Evolutionary conservation across 2,888 invertebrate genomes (phyloP), one percentile per base, ranked within the genome.

Genomic region (Amphipoea lucens): DNA sequence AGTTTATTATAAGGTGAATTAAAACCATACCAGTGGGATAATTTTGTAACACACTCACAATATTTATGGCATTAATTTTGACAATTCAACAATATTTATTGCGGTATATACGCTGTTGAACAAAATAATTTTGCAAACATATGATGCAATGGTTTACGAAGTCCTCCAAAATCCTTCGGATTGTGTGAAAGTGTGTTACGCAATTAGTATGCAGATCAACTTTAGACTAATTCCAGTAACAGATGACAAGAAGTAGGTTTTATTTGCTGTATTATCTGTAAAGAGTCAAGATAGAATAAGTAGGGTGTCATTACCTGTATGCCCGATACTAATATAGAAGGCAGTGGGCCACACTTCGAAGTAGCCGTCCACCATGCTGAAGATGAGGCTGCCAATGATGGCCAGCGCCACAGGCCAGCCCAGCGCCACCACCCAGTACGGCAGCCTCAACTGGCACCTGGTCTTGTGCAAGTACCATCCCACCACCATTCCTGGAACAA

Each of bases 321-420:
- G 98, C 36, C 98, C 98, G 60, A 98, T 93, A 89, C 98, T 98
- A 92, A 98, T 98, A 94, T 98, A 98, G 93, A 98, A 97, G 1
- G 98, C 98, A 5, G 98, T 98, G 7, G 97, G 97, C 92, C 98
- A 97, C 12, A 97, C 95, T 82, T 97, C 97, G 74, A 98, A 96
- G 91, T 97, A 97, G 45, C 98, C 97, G 86, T 97, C 96, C 90
- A 98, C 98, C 92, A 98, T 97, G 66, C 98, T 98, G 93, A 98
- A 98, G 84, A 98, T 97, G 71, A 98, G 97, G 85, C 97, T 96
- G 45, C 96, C 95, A 80, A 98, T 95, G 83, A 98, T 97, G n/a
- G 95, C 96, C 20, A 98, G 87, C 0, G 98, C 97, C 62, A 95
- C 87, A 0, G 97, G 93, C 98, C 98, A 98, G 20, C 98, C 97